Base-by-base conservation (phyloP, 1,140 invertebrate genomes). In the Branchinecta lindahli region DNA sequence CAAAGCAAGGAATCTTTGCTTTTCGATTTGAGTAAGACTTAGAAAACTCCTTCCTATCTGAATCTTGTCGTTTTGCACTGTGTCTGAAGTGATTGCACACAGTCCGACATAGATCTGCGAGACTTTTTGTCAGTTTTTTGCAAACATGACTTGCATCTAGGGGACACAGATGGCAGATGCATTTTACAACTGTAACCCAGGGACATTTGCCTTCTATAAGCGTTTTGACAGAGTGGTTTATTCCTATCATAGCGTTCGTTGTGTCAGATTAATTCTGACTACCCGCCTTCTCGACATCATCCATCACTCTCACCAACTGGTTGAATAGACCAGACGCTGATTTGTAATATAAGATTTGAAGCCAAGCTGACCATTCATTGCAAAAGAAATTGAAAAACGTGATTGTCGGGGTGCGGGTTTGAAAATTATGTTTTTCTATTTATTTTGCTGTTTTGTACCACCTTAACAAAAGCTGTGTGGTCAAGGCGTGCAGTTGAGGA, bases 181-280 rank as follows among this genome's bases (percentile, higher is more conserved):
- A 69, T 45, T 69, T 69, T 9, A 69, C 45, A 69, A 69, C 52
- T n/a, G 69, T 68, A 8, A 73, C 46, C 45, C 69, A 68, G 45
- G 72, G 69, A 15, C 44, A 68, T 68, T 73, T 66, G 6, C 18
- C 47, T 73, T 68, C 71, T 8, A 73, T 20, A n/a, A 73, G 46
- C 15, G 68, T 70, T 67, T 70, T 18, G 46, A 73, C 69, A 12
- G 68, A 47, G 47, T 72, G 44, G 12, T 72, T 70, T 7, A 20
- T 18, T 8, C 72, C 72, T 52, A 70, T 73, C 72, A 73, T 73
- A 8, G 68, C 66, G 68, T 73, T 73, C 20, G 72, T 73, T 0
- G 72, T 73, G 66, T 73, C 72, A 7, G 72, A 72, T 5, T 44
- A 47, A 61, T 73, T 73, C 8, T 66, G 71, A 61, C 2, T 6